phyloP scores from a whole-genome alignment of 2,113 vertebrate species.

The Nestor notabilis region DNA sequence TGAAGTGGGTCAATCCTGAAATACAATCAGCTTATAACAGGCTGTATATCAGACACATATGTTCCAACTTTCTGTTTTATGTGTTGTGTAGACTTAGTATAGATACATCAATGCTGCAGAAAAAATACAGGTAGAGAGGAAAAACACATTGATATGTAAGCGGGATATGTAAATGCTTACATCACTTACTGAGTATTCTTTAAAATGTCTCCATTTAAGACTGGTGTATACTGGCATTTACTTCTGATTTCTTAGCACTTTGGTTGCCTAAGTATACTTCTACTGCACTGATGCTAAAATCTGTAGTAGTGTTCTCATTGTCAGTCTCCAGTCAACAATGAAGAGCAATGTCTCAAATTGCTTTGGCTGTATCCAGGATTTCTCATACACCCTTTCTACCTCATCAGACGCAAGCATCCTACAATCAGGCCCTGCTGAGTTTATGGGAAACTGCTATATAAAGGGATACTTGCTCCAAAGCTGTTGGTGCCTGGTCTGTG shows the following conservation, averaged over 20 bases:
- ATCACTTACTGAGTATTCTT: neutral
- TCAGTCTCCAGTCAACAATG: neutral
- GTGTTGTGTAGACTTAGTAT: neutral
- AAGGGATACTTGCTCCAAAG: neutral
- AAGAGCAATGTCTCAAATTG: neutral
- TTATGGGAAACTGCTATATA: neutral
- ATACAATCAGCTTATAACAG: neutral
- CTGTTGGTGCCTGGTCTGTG: neutral
- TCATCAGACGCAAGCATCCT: neutral
- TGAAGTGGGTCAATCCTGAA: slow-evolving; percentile 10
- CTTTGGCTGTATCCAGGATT: neutral
- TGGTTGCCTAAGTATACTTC: neutral
- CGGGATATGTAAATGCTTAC: neutral
- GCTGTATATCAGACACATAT: slow-evolving; percentile 3
- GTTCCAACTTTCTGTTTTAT: neutral
- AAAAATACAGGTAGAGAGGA: neutral
- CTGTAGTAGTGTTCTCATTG: neutral
- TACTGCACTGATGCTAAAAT: neutral
- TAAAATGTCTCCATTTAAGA: neutral
- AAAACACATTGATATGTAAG: neutral
- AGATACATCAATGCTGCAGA: neutral
- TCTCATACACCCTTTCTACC: neutral
- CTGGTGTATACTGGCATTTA: neutral
- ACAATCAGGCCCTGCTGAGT: neutral
- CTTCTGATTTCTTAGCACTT: neutral